Percentiles rank a stretch among this genome's conserved stretches.
These are phyloP conservation scores for Prietella phreatophila DNA, from an alignment of 2,113 vertebrate species.

Conservation along the genomic window DNA sequence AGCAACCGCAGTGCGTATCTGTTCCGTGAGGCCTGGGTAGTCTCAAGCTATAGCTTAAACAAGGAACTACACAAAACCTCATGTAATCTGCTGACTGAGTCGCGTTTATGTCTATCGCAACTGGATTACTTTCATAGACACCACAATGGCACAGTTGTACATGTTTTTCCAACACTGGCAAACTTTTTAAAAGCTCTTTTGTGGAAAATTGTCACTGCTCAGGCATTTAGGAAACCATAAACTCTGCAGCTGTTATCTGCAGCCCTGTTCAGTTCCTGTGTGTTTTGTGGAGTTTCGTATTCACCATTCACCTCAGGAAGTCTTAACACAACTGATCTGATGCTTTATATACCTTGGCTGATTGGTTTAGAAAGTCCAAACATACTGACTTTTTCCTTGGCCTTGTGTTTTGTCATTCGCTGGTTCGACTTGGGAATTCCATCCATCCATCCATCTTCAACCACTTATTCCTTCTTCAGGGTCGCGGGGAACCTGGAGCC, in stretches of 20 bases:
- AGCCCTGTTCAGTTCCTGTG: background rate
- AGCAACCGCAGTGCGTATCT: conserved; percentile 40
- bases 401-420: background rate
- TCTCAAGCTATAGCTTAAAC: background rate
- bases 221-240: background rate
- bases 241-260: background rate
- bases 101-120: background rate
- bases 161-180: background rate
- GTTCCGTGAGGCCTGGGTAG: conserved; percentile 8
- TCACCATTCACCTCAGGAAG: background rate
- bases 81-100: background rate
- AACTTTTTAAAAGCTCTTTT: background rate
- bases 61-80: conserved; percentile 9
- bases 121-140: background rate
- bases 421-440: background rate
- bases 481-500: too few relatives aligned
- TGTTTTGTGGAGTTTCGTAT: background rate
- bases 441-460: too few relatives aligned
- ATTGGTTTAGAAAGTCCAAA: background rate
- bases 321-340: background rate
- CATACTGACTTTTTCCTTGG: background rate
- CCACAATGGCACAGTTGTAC: background rate
- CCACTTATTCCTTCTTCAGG: too few relatives aligned
- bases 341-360: background rate
- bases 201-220: background rate